phyloP scores from a whole-genome alignment of 1,140 invertebrate genomes.

The Drosophila sechellia region DNA sequence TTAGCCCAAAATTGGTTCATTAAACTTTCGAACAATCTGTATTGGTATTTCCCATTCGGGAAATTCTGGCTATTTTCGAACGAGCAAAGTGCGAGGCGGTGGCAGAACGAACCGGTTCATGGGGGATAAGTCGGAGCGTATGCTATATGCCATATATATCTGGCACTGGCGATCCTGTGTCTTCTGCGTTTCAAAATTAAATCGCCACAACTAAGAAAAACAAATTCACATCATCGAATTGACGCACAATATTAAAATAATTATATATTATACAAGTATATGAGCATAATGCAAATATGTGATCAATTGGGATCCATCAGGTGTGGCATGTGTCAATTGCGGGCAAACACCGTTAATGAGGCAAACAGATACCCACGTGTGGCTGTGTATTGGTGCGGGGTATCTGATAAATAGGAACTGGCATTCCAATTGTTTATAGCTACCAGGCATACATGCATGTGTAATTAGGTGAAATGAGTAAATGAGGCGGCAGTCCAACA shows the following conservation, averaged over 20 bases:
- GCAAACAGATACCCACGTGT: constrained; percentile 37
- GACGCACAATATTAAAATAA: constrained; percentile 1
- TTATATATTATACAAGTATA: too few species aligned
- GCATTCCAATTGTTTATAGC: constrained; percentile 31
- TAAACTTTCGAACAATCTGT: constrained; percentile 20
- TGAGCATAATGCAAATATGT: constrained; percentile 7
- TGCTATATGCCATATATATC: constrained; percentile 32
- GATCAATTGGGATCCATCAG: constrained; percentile 33
- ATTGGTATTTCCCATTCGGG: constrained; percentile 35
- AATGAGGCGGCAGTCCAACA: constrained; percentile 40
- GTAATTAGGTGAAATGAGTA: constrained; percentile 67
- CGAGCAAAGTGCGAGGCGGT: constrained; percentile 29
- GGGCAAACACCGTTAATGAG: constrained; percentile 39
- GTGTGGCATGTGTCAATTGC: constrained; percentile 37
- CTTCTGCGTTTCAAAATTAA: constrained; percentile 35
- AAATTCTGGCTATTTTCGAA: constrained; percentile 55
- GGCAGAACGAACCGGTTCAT: constrained; percentile 58
- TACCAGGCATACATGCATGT: constrained; percentile 44
- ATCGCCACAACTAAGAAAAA: constrained; percentile 19
- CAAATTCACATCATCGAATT: constrained; percentile 20
- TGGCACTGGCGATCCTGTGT: constrained; percentile 3
- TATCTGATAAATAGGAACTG: constrained; percentile 53
- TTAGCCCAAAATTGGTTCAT: constrained; percentile 24
- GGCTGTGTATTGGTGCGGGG: not conserved
- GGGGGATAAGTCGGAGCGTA: constrained; percentile 38